Base-by-base conservation (phyloP, 2,888 invertebrate species). In the Aelia acuminata region DNA sequence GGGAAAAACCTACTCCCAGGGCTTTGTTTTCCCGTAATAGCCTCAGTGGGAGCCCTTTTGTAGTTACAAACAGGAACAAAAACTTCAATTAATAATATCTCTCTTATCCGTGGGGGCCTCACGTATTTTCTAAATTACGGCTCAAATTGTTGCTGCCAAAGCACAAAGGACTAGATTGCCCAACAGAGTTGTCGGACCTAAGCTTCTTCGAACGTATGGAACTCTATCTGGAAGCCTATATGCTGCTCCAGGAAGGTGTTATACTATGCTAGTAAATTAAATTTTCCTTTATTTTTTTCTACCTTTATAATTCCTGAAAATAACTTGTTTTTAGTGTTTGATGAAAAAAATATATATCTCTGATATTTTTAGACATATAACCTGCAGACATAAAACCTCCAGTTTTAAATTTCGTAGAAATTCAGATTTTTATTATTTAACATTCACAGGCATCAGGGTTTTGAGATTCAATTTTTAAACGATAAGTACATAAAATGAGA, bases 41-140 rank as follows among this genome's bases (percentile, higher is more conserved):
- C 80, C 43, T 80, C 80, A 43, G 63, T 35, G 35, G 63, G 57
- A 70, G 31, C 43, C 13, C 80, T 80, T 80, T 80, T 80, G 80
- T 80, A 43, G 80, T 47, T 43, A 47, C 80, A 80, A 80, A 47
- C 43, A 47, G 39, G 80, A 47, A 80, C 43, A 47, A 80, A 80
- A 80, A n/a, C 80, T 80, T 47, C 80, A 80, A 80, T 80, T 80
- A 80, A 80, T 80, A 80, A 80, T 80, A 80, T 80, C 80, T 70
- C 80, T 43, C 80, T 80, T 80, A 43, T 43, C 43, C 43, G 8
- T 20, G 43, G 11, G n/a, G 22, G n/a, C n/a, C 80, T 80, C 43
- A 43, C 43, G 80, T 80, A 80, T 80, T 47, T 43, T 22, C 22
- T 39, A 80, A 43, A 47, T 80, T n/a, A 80, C 43, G 22, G 15